Percentiles rank a stretch among this genome's conserved stretches.
phyloP scores from a whole-genome alignment of 1,140 invertebrate species.

The Drosophila pseudoobscura region DNA sequence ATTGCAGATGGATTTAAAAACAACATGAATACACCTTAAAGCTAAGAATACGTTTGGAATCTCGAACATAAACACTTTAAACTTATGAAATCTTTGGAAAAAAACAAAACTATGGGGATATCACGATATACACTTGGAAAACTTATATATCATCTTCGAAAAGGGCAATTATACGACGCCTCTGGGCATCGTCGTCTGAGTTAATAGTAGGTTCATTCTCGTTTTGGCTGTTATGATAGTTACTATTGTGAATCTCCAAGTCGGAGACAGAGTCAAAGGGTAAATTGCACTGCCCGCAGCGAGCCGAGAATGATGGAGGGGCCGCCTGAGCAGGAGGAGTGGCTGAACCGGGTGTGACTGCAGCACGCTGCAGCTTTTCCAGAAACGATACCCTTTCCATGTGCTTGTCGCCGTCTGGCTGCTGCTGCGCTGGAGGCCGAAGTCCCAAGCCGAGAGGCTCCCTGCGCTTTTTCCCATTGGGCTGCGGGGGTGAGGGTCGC shows the following conservation, averaged over 20 bases:
- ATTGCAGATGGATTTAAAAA: too few relatives aligned
- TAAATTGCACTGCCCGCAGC: constrained; percentile 72
- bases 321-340: constrained; percentile 14
- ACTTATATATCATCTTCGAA: constrained; percentile 76
- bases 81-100: background rate
- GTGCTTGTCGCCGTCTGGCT: constrained; percentile 12
- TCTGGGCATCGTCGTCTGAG: constrained; percentile 57
- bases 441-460: too few relatives aligned
- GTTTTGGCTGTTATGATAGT: constrained; percentile 58
- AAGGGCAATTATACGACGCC: constrained; percentile 73
- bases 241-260: constrained; percentile 72
- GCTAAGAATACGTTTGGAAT: background rate
- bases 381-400: constrained; percentile 61
- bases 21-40: background rate
- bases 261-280: constrained; percentile 68
- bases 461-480: background rate
- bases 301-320: constrained; percentile 55
- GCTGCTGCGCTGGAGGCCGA: background rate
- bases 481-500: background rate
- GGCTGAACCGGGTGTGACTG: constrained; percentile 23
- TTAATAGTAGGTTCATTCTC: background rate
- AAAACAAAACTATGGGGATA: background rate
- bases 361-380: constrained; percentile 70
- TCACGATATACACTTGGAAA: background rate
- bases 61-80: background rate